Base-by-base conservation (phyloP, 2,113 vertebrate genomes). In the Anoplopoma fimbria region DNA sequence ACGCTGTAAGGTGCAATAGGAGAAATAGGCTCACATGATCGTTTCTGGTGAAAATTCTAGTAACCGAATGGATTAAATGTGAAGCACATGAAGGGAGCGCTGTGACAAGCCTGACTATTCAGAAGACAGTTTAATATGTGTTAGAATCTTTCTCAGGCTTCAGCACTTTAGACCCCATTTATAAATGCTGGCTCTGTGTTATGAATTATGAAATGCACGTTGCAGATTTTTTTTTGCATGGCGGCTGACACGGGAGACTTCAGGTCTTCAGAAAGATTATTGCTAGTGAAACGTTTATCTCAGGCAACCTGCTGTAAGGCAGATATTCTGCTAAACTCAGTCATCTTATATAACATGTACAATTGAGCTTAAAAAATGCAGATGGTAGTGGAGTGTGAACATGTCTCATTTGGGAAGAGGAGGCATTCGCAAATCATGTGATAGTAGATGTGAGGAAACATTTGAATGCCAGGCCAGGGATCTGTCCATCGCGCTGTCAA, bases 401-500 rank as follows among this genome's bases (percentile, higher is more conserved):
- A 58, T 15, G 29, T 45, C 40, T 58, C n/a, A 79, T 76, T 55
- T 77, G 31, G 13, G 27, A 4, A 36, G 74, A 14, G 31, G 47
- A 33, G 69, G 53, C 63, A 58, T 73, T 79, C 31, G 68, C 49
- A 55, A 33, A 78, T 57, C 60, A 60, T 49, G 60, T 77, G 55
- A 80, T 63, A 51, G 63, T 63, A 51, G 63, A 90, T 84, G 70
- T 90, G 79, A 82, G 90, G 82, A 83, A 87, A 83, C 69, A 87
- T 92, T 87, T 87, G 77, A 88, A 92, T 93, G 84, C 83, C 83
- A 90, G 85, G 69, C 67, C 61, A 84, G 77, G 83, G 87, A 86
- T 89, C 82, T 90, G 91, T 91, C 91, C 84, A 88, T 92, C 83
- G 62, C 79, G 42, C 76, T 94, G 93, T 93, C 92, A 91, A 84